Evolutionary conservation across 2,888 invertebrate genomes (phyloP).

Genomic region (Dryobota labecula): DNA sequence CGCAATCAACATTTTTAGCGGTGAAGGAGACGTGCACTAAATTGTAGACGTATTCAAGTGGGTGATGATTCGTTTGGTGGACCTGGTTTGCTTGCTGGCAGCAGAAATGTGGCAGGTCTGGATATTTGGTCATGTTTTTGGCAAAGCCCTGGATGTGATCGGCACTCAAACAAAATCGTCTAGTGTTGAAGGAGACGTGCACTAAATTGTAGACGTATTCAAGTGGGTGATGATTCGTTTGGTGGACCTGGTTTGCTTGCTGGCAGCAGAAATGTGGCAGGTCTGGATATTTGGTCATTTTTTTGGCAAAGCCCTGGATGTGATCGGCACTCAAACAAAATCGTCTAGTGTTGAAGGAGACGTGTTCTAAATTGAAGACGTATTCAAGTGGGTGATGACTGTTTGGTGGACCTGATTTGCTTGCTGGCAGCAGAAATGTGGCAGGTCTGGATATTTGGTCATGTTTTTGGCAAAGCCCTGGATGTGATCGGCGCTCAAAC

Average conservation of each 20-base stretch:
- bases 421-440: no score
- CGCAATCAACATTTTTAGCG: constrained; percentile 29
- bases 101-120: no score
- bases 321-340: constrained; percentile 15
- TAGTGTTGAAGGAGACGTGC: constrained; percentile 1
- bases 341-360: constrained; percentile 5
- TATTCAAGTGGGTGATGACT: constrained; percentile 17
- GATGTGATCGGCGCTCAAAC: constrained; percentile 10
- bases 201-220: constrained; percentile 17
- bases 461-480: background rate
- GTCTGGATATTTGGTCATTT: background rate
- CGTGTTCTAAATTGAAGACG: constrained; percentile 10
- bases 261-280: no score
- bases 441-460: background rate
- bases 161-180: no score
- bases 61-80: background rate
- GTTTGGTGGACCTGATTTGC: background rate
- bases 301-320: background rate
- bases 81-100: background rate
- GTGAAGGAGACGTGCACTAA: constrained; percentile 8
- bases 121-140: background rate
- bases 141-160: background rate
- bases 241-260: background rate
- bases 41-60: constrained; percentile 27
- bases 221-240: constrained; percentile 14